Evolutionary conservation across 2,797 vertebrate species (phyloP).

Genomic region (Ctenosaura bakeri): DNA sequence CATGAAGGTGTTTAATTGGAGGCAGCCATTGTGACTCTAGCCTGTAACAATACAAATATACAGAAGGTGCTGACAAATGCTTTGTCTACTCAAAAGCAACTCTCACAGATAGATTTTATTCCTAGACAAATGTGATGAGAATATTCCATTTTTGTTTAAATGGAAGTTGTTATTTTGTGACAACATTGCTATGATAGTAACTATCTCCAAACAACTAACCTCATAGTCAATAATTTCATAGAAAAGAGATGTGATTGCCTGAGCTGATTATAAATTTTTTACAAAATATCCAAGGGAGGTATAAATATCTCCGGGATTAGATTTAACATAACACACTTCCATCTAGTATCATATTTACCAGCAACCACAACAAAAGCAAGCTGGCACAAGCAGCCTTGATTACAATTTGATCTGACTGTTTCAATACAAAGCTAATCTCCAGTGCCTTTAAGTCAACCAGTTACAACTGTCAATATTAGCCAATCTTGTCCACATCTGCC

Average conservation of each 20-base stretch:
- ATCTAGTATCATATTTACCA: constrained; percentile 38
- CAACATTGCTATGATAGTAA: constrained; percentile 11
- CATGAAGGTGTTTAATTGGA: background rate
- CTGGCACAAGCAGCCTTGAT: constrained; percentile 37
- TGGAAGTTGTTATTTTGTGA: background rate
- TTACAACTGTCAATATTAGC: constrained; percentile 55
- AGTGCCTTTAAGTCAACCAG: constrained; percentile 53
- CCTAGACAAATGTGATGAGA: background rate
- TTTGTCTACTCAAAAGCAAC: background rate
- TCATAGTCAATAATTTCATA: background rate
- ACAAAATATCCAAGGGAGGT: background rate
- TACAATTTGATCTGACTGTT: constrained; percentile 24
- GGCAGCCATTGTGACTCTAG: background rate
- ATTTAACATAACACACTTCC: constrained; percentile 20
- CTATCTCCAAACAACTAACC: background rate
- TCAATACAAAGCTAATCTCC: constrained; percentile 46
- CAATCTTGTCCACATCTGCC: constrained; percentile 57
- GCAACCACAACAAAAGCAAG: constrained; percentile 8
- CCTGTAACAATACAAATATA: background rate
- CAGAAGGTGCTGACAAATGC: background rate
- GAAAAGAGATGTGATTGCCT: background rate
- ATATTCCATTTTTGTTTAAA: background rate
- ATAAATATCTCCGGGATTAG: background rate
- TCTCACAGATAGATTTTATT: background rate
- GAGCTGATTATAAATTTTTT: background rate